Evolutionary conservation across 2,888 invertebrate genomes (phyloP), one percentile per base, ranked within the genome.

Genomic region (Dicyrtomina minuta): DNA sequence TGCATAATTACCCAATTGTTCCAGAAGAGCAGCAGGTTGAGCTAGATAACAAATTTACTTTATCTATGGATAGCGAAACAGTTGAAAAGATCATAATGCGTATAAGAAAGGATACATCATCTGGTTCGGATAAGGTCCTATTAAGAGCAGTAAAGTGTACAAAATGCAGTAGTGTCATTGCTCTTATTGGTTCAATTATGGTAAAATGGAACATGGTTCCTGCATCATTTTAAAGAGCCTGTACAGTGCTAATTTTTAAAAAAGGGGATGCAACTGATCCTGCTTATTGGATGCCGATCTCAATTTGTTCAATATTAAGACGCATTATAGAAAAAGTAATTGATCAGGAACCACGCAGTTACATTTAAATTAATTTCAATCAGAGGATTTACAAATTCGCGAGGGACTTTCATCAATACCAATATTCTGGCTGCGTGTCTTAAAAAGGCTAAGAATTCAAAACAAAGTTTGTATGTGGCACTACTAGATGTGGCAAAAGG

Each of bases 371-470:
- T 41, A 39, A 59, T 41, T 12, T 15, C 20, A 39, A 62, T n/a
- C 62, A 62, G 46, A 24, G 62, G 62, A 22, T 62, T 62, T 22
- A 46, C 22, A 10, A 49, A 24, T 13, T 26, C 3, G 10, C 62
- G 46, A 26, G 62, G 62, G 6, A 24, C 24, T 26, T 10, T 13
- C 27, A 62, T 62, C n/a, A 62, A 62, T n/a, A 49, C 62, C n/a
- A 24, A 46, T 41, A 39, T 60, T 5, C 2, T 60, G 2, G 20
- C 13, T 12, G 60, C 15, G 13, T 33, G 15, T 8, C 33, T 60
- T n/a, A 41, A 41, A 22, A 60, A 41, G n/a, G 60, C 58, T 3
- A 60, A 60, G 17, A 4, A n/a, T 6, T 10, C 12, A 3, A 60
- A 60, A 60, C n/a, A 20, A 10, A 20, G 12, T 4, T 2, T 60